Evolutionary conservation across 2,113 vertebrate genomes (phyloP).

Genomic region (Muntiacus reevesi): DNA sequence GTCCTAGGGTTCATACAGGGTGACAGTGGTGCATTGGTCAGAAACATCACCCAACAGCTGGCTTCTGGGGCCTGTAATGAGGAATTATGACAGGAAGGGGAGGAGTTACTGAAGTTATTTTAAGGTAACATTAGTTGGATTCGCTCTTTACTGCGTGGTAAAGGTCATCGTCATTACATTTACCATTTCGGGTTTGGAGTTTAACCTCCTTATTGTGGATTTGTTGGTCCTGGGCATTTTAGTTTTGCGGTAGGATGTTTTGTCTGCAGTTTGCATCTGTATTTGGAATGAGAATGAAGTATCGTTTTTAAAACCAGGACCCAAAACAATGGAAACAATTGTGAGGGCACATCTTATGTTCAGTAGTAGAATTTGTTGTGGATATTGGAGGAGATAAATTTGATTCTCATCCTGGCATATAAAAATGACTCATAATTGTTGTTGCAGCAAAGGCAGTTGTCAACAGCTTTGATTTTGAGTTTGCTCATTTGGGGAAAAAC

Average conservation of each 20-base stretch:
- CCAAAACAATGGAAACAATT: not conserved
- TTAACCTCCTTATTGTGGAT: slow-evolving; percentile 66
- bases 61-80: not conserved
- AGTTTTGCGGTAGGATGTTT: slow-evolving; percentile 70
- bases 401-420: not conserved
- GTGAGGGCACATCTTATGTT: not conserved
- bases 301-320: not conserved
- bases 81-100: not conserved
- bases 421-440: not conserved
- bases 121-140: slow-evolving; percentile 67
- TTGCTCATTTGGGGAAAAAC: not conserved
- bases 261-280: slow-evolving; percentile 55
- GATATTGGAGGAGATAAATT: not conserved
- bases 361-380: not conserved
- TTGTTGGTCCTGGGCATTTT: slow-evolving; percentile 55
- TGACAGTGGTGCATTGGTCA: not conserved
- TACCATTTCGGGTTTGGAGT: slow-evolving; percentile 65
- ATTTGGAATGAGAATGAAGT: slow-evolving; percentile 30
- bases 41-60: not conserved
- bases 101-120: slow-evolving; percentile 44
- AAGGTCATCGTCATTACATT: slow-evolving; percentile 34
- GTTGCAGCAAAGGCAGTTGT: not conserved
- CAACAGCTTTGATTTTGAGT: not conserved
- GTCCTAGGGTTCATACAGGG: not conserved
- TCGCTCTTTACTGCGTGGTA: not conserved